phyloP scores from a whole-genome alignment of 2,888 invertebrate genomes.

The Drosophila pseudotakahashii region DNA sequence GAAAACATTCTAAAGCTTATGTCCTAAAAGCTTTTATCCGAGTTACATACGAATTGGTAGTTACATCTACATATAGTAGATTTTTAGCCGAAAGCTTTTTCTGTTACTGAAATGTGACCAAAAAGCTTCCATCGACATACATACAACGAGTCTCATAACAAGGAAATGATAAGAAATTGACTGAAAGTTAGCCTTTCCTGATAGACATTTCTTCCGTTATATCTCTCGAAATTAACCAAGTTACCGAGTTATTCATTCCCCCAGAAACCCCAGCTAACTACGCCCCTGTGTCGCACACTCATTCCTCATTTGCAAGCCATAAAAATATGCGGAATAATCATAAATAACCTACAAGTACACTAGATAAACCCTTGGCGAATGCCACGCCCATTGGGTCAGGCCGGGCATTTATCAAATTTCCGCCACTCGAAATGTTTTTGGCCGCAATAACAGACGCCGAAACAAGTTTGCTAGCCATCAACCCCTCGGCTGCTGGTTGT shows the following conservation, averaged over 20 bases:
- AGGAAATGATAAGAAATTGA: slow-evolving; percentile 10
- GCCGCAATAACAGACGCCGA: slow-evolving; percentile 52
- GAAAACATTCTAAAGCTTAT: slow-evolving; percentile 5
- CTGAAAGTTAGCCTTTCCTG: slow-evolving; percentile 7
- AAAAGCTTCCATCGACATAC: neutral
- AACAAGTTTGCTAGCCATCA: slow-evolving; percentile 36
- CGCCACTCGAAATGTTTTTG: slow-evolving; percentile 44
- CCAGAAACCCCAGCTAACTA: neutral
- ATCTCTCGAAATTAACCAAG: neutral
- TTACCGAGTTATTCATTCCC: neutral
- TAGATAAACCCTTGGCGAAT: slow-evolving; percentile 51
- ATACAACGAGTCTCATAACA: slow-evolving; percentile 11
- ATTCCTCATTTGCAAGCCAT: slow-evolving; percentile 44
- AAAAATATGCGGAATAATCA: slow-evolving; percentile 58
- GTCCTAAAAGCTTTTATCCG: slow-evolving; percentile 6
- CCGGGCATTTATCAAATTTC: slow-evolving; percentile 60
- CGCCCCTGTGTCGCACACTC: slow-evolving; percentile 17
- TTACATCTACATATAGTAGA: neutral
- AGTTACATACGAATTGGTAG: neutral
- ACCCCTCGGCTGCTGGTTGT: slow-evolving; percentile 17
- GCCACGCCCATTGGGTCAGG: slow-evolving; percentile 68
- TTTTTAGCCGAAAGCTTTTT: slow-evolving; percentile 3
- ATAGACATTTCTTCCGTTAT: slow-evolving; percentile 2
- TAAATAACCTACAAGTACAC: slow-evolving; percentile 67
- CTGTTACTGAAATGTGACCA: neutral